A percentile compares a stretch with the other conserved stretches of the same genome.
phyloP scores from a whole-genome alignment of 1,140 invertebrate species.

The Saccostrea echinata region DNA sequence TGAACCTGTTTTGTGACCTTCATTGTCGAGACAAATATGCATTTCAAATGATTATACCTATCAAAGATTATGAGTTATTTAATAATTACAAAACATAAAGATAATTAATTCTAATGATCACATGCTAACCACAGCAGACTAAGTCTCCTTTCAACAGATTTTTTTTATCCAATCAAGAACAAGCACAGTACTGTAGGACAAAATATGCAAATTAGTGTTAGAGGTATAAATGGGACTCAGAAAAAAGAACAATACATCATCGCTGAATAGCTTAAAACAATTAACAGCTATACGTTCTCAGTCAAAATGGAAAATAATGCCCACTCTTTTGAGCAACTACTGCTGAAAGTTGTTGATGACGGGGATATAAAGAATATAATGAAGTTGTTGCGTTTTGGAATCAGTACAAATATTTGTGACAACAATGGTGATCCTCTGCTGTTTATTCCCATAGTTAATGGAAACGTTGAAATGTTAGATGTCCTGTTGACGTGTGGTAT shows the following conservation, averaged over 20 bases:
- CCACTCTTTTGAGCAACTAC: neutral
- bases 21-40: neutral
- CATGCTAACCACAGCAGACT: neutral
- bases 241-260: neutral
- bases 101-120: slow-evolving; percentile 13
- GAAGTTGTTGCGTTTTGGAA: neutral
- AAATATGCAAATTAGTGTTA: neutral
- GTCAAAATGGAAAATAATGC: neutral
- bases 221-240: neutral
- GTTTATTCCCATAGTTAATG: neutral
- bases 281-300: too few species aligned
- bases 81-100: neutral
- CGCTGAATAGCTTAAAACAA: neutral
- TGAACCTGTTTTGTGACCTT: neutral
- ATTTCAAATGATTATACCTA: neutral
- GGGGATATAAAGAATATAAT: neutral
- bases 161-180: neutral
- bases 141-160: neutral
- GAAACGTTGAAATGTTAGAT: slow-evolving; percentile 7
- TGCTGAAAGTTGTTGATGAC: neutral
- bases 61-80: slow-evolving; percentile 11
- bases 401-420: neutral
- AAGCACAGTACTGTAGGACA: neutral
- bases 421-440: neutral
- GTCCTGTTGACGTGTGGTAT: neutral